These are phyloP conservation scores for Hypotaenidia philippensis DNA, from an alignment of 2,797 vertebrate genomes.

Conservation along the genomic window DNA sequence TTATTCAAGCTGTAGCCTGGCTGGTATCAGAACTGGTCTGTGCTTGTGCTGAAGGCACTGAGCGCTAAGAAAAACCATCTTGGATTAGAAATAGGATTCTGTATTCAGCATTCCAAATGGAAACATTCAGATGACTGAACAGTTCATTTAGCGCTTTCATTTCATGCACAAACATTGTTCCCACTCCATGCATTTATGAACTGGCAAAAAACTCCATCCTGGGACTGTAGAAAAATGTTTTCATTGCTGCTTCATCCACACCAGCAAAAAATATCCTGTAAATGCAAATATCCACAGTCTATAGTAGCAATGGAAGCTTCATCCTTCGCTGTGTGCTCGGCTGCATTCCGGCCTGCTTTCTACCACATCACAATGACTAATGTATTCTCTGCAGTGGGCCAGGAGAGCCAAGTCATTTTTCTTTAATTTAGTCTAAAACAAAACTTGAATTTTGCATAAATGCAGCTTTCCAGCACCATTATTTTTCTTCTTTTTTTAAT, in stretches of 20 bases:
- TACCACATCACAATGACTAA: not conserved
- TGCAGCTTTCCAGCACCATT: not conserved
- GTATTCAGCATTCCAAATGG: slow-evolving; percentile 24
- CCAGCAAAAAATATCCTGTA: slow-evolving; percentile 61
- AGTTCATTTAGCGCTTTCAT: slow-evolving; percentile 31
- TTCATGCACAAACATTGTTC: slow-evolving; percentile 64
- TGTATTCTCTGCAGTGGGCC: not conserved
- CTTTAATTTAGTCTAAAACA: slow-evolving; percentile 33
- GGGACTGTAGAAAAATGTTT: slow-evolving; percentile 34
- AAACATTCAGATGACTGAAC: slow-evolving; percentile 36
- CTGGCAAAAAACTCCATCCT: slow-evolving; percentile 59
- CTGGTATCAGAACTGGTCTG: slow-evolving; percentile 57
- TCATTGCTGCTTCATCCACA: slow-evolving; percentile 52
- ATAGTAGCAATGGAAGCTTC: slow-evolving; percentile 16
- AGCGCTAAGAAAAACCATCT: slow-evolving; percentile 60
- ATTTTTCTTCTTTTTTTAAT: not conserved
- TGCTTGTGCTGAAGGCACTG: slow-evolving; percentile 43
- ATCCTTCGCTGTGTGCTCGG: slow-evolving; percentile 1
- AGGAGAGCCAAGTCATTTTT: not conserved
- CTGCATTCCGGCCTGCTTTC: slow-evolving; percentile 50
- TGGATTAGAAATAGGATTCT: slow-evolving; percentile 58
- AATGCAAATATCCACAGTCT: slow-evolving; percentile 32
- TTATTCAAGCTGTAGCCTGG: slow-evolving; percentile 30
- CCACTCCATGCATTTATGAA: slow-evolving; percentile 62
- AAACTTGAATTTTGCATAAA: not conserved